Conservation (phyloP, 2,113 vertebrate genomes). For the Cyanoliseus patagonus region DNA sequence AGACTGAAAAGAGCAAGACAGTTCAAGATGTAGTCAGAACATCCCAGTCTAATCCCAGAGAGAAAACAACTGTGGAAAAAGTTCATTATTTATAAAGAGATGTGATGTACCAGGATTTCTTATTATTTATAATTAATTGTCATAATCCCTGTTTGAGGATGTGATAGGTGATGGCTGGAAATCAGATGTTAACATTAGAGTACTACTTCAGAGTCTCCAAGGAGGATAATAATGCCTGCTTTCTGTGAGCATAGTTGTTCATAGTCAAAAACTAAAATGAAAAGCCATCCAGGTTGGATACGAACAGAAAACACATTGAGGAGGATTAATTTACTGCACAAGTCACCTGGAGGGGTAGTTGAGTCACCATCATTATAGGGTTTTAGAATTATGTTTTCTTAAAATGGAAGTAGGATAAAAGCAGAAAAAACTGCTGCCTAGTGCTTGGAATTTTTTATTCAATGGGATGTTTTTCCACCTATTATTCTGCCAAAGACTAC, state of each 20-base stretch:
- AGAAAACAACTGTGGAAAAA: not conserved
- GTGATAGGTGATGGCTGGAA: not conserved
- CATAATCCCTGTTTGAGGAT: not conserved
- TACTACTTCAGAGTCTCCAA: not conserved
- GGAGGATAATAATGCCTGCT: not conserved
- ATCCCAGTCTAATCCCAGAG: not conserved
- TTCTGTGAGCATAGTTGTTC: not conserved
- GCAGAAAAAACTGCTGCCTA: not conserved
- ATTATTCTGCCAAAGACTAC: not conserved
- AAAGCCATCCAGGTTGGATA: not conserved
- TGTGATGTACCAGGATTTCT: not conserved
- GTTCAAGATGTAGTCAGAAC: not conserved
- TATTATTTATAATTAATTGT: not conserved
- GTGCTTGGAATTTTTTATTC: not conserved
- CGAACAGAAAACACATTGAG: not conserved
- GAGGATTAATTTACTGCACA: not conserved
- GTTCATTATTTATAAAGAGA: not conserved
- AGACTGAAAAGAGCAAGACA: not conserved
- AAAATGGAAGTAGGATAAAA: not conserved
- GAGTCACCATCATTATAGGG: not conserved
- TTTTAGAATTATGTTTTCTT: conserved; percentile 24
- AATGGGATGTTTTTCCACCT: not conserved
- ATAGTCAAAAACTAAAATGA: not conserved
- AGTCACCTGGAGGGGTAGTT: not conserved
- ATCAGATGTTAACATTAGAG: not conserved